Conservation (phyloP, 2,797 vertebrate genomes). For the Hydrocynus forskahlii region DNA sequence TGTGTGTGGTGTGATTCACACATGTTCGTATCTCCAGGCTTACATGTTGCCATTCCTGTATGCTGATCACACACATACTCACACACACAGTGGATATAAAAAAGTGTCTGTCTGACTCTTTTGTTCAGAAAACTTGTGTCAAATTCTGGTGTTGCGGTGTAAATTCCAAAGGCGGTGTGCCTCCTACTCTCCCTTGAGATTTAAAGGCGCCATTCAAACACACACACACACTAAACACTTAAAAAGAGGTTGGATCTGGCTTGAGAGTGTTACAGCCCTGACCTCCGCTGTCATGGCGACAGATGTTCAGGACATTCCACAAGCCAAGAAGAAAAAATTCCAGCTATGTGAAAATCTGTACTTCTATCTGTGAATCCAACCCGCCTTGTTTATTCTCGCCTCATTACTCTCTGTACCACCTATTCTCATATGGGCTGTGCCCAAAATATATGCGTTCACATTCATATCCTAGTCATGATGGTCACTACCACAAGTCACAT, state of each 20-base stretch:
- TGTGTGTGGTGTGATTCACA: slow-evolving; percentile 43
- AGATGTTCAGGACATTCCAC: slow-evolving; percentile 78
- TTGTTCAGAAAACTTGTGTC: slow-evolving; percentile 53
- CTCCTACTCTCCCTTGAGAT: slow-evolving; percentile 63
- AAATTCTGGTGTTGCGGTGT: slow-evolving; percentile 68
- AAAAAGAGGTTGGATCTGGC: slow-evolving; percentile 55
- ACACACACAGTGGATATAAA: slow-evolving; percentile 60
- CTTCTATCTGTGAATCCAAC: slow-evolving; percentile 23
- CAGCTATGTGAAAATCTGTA: slow-evolving; percentile 71
- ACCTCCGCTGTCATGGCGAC: slow-evolving; percentile 75
- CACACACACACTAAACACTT: slow-evolving; percentile 12
- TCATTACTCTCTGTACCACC: slow-evolving; percentile 17
- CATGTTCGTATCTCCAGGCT: neutral
- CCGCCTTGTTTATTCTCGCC: slow-evolving; percentile 11
- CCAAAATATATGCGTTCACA: slow-evolving; percentile 67
- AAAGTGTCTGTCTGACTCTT: slow-evolving; percentile 47
- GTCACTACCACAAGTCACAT: slow-evolving; percentile 42
- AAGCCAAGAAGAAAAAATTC: slow-evolving; percentile 74
- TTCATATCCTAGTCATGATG: slow-evolving; percentile 64
- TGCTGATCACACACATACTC: slow-evolving; percentile 14
- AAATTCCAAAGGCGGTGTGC: slow-evolving; percentile 54
- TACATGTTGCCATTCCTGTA: neutral
- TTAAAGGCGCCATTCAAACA: slow-evolving; percentile 62
- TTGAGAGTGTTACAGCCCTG: slow-evolving; percentile 57
- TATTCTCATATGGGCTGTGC: slow-evolving; percentile 34